Percentiles rank a stretch among this genome's conserved stretches.
These are phyloP conservation scores for Atherix ibis DNA, from an alignment of 2,888 invertebrate genomes.

Conservation along the genomic window DNA sequence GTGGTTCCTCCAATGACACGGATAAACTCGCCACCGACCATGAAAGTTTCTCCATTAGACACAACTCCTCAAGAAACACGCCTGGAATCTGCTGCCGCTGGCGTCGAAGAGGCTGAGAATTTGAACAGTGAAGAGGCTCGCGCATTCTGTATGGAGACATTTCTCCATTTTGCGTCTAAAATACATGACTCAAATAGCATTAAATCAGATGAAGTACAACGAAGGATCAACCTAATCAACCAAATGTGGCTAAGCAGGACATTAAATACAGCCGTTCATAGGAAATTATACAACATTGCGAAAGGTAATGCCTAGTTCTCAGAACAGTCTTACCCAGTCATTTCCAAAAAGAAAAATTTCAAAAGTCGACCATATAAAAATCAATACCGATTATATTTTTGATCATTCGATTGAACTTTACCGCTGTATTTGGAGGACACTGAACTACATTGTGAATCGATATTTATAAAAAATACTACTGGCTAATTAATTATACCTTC, in stretches of 20 bases:
- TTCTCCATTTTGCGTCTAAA: slow-evolving; percentile 6
- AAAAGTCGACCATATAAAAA: not conserved
- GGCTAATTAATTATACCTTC: too few relatives aligned
- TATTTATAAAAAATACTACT: too few relatives aligned
- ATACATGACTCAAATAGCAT: slow-evolving; percentile 17
- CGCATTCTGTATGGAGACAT: slow-evolving; percentile 10
- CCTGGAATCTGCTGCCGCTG: slow-evolving; percentile 4
- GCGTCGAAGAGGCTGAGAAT: slow-evolving; percentile 4
- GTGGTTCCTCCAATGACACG: slow-evolving; percentile 20
- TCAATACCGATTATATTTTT: not conserved
- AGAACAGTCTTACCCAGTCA: not conserved
- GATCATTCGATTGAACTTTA: too few relatives aligned
- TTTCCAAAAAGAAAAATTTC: too few relatives aligned
- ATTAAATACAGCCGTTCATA: slow-evolving; percentile 16
- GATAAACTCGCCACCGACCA: slow-evolving; percentile 1
- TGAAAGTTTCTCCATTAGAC: slow-evolving; percentile 1
- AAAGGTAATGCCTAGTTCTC: slow-evolving; percentile 11
- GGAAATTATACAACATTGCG: slow-evolving; percentile 18
- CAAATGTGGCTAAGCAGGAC: slow-evolving; percentile 20
- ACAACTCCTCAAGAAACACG: not conserved
- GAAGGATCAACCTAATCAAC: slow-evolving; percentile 18
- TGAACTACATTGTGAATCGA: too few relatives aligned
- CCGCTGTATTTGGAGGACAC: too few relatives aligned
- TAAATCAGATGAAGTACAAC: slow-evolving; percentile 18
- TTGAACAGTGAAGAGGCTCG: slow-evolving; percentile 4